Evolutionary conservation across 2,113 vertebrate species (phyloP).

Genomic region (Butorides virescens): DNA sequence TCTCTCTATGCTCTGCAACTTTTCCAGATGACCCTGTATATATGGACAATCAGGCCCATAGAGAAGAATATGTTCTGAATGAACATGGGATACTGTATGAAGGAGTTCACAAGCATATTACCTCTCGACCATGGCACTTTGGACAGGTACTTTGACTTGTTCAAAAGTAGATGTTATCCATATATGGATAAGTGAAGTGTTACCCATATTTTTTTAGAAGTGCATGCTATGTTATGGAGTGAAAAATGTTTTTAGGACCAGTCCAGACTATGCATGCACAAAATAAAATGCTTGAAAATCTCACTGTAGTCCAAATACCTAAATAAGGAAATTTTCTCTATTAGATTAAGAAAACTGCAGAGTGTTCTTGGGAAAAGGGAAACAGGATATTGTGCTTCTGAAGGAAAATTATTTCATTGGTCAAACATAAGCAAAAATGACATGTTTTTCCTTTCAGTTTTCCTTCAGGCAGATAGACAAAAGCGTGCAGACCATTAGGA

Average conservation of each 20-base stretch:
- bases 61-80: constrained; percentile 67
- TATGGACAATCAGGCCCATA: constrained; percentile 54
- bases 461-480: background rate
- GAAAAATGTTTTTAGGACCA: background rate
- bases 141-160: constrained; percentile 57
- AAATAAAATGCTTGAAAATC: background rate
- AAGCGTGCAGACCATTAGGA: background rate
- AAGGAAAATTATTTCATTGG: background rate
- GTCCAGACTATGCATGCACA: background rate
- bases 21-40: constrained; percentile 69
- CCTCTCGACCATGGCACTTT: constrained; percentile 60
- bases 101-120: constrained; percentile 61
- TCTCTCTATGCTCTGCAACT: background rate
- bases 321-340: background rate
- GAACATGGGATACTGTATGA: constrained; percentile 67
- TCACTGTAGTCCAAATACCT: background rate
- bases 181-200: background rate
- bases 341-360: background rate
- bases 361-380: background rate
- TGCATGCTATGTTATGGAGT: background rate
- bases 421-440: background rate
- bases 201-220: background rate
- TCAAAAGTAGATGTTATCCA: background rate
- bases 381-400: background rate
- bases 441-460: background rate